Evolutionary conservation across 2,797 vertebrate genomes (phyloP).

Genomic region (Artibeus lituratus): DNA sequence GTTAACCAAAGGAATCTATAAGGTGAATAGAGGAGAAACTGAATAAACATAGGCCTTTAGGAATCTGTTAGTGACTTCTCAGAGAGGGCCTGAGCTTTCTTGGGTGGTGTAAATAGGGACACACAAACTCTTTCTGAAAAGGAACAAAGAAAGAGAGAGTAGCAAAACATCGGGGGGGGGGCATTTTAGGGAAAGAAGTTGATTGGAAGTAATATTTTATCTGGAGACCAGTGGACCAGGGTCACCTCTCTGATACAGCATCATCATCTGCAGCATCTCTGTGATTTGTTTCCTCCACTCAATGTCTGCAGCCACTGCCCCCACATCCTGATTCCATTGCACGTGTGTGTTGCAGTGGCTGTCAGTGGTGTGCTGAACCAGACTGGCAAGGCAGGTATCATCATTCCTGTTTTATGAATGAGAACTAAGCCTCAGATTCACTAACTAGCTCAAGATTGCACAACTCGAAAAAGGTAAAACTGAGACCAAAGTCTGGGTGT

Average conservation of each 20-base stretch:
- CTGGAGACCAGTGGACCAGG: neutral
- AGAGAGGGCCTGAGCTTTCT: neutral
- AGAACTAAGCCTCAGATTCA: neutral
- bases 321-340: neutral
- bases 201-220: neutral
- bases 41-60: neutral
- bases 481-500: neutral
- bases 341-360: neutral
- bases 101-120: neutral
- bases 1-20: neutral
- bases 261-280: neutral
- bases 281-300: neutral
- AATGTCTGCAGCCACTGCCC: neutral
- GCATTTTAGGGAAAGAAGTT: neutral
- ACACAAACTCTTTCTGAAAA: neutral
- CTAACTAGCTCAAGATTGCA: neutral
- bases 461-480: neutral
- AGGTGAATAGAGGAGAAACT: neutral
- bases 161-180: neutral
- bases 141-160: neutral
- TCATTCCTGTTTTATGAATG: neutral
- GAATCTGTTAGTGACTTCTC: neutral
- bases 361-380: neutral
- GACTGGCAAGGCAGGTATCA: neutral
- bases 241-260: neutral